These are phyloP conservation scores for Beris morrisii DNA, from an alignment of 2,888 invertebrate species.

Conservation along the genomic window DNA sequence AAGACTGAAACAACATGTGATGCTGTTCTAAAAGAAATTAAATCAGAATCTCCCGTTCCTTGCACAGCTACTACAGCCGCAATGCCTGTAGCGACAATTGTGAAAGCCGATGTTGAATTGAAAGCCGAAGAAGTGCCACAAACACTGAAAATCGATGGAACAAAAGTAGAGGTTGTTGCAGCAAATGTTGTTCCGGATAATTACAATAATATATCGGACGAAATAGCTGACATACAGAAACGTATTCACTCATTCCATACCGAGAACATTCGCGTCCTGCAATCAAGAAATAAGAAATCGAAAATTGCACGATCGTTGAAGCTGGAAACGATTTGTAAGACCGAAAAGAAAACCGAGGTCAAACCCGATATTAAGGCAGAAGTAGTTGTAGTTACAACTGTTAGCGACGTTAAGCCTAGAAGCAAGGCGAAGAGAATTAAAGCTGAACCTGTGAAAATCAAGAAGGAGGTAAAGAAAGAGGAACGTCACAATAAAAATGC, in stretches of 20 bases:
- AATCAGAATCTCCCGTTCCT: slow-evolving; percentile 25
- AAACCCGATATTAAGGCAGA: not conserved
- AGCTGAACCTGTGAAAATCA: not conserved
- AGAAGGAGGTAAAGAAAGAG: slow-evolving; percentile 7
- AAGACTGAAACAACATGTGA: slow-evolving; percentile 34
- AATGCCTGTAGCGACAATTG: not conserved
- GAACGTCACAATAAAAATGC: slow-evolving; percentile 13
- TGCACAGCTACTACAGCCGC: not conserved
- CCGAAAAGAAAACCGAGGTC: not conserved
- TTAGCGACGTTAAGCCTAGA: not conserved
- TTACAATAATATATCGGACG: slow-evolving; percentile 52
- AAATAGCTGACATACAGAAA: slow-evolving; percentile 65
- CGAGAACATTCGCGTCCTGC: slow-evolving; percentile 64
- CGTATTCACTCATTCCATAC: slow-evolving; percentile 66
- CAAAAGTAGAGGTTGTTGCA: slow-evolving; percentile 7
- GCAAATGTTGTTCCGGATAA: slow-evolving; percentile 41
- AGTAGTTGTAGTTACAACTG: not conserved
- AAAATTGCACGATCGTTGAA: slow-evolving; percentile 50
- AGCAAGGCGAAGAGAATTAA: slow-evolving; percentile 10
- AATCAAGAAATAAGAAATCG: slow-evolving; percentile 60
- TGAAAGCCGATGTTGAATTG: not conserved
- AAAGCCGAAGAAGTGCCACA: not conserved
- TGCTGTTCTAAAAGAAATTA: slow-evolving; percentile 28
- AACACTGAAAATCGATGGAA: not conserved
- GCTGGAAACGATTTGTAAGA: slow-evolving; percentile 46